These are phyloP conservation scores for Tragopan temminckii DNA, from an alignment of 2,797 vertebrate genomes.

Conservation along the genomic window DNA sequence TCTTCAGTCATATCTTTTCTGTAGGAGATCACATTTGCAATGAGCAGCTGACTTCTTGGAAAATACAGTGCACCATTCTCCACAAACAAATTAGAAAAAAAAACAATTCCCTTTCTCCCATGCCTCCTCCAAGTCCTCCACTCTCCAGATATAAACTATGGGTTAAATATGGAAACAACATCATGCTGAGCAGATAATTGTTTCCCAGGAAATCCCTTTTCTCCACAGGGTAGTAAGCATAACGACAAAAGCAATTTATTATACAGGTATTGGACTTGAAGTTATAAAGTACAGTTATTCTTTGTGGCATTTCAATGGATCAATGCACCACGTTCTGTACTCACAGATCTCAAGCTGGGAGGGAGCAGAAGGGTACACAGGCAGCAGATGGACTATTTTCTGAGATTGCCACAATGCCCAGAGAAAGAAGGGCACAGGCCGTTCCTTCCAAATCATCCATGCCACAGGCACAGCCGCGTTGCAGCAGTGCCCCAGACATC, in stretches of 20 bases:
- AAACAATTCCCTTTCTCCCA: background rate
- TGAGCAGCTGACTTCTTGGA: background rate
- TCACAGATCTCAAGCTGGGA: background rate
- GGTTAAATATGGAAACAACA: background rate
- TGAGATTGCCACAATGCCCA: background rate
- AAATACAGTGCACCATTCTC: background rate
- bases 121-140: background rate
- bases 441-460: background rate
- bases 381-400: background rate
- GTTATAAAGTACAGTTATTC: background rate
- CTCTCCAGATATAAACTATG: background rate
- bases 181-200: background rate
- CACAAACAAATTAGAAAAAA: background rate
- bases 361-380: background rate
- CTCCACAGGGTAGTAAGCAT: background rate
- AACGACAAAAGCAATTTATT: background rate
- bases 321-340: background rate
- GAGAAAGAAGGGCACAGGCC: background rate
- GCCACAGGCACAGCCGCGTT: fast-evolving
- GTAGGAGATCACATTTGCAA: background rate
- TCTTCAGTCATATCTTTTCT: background rate
- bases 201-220: background rate
- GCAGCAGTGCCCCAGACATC: background rate
- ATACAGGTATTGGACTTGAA: background rate
- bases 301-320: background rate